Base-by-base conservation (phyloP, 2,113 vertebrate species). In the Myiozetetes cayanensis region DNA sequence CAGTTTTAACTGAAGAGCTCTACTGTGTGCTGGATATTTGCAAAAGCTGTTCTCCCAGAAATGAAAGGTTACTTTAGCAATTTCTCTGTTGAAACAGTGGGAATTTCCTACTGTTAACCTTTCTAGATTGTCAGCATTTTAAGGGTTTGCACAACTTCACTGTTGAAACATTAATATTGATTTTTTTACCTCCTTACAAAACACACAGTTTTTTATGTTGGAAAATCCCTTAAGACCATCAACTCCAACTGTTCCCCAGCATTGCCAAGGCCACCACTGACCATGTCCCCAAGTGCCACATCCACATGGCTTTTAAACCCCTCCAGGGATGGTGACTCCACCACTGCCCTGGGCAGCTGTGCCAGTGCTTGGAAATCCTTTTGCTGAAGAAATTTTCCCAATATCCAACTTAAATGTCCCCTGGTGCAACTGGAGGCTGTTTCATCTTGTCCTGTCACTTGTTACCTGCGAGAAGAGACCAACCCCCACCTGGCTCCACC, bases 141-240 rank as follows among this genome's bases (percentile, higher is more conserved):
- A 52, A 61, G 46, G 31, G 30, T 25, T 85, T 77, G 50, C 27
- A 66, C 44, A 84, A 25, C 24, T 76, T 68, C 12, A 3, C 33
- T 59, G 4, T 6, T 37, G 25, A 61, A 81, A 50, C 9, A 2
- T 37, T 14, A 7, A 12, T 21, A 22, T 14, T 0, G 2, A 44
- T 49, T 88, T 35, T 66, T 41, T 66, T 50, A 55, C 19, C 23
- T 52, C 53, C 16, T 55, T n/a, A 24, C 35, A 59, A 70, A 74
- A 21, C 39, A 21, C 61, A 43, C 8, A 21, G 14, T 10, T 41
- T 30, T 30, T 43, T 43, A 43, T 20, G 27, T 20, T 43, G 39
- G 12, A 63, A 43, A 63, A 41, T 28, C 28, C 37, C 61, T 31
- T 43, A 14, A 41, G 39, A 30, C 39, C 61, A 43, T 63, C 11